phyloP scores from a whole-genome alignment of 2,113 vertebrate species.

The Pedetes capensis region DNA sequence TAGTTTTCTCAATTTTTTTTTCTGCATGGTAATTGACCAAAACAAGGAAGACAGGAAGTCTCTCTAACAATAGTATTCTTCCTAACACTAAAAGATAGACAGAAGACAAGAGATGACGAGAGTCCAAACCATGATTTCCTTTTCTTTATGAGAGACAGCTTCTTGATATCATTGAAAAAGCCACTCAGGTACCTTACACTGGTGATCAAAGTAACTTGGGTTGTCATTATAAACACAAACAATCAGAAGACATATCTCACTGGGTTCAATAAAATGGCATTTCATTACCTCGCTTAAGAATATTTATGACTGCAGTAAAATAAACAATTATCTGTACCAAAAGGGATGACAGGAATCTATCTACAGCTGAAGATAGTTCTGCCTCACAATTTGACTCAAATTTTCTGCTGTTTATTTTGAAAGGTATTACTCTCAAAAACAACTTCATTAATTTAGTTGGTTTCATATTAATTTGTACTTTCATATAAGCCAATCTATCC shows the following conservation, averaged over 20 bases:
- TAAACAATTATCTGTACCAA: conserved; percentile 27
- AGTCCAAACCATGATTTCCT: background rate
- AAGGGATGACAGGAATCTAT: background rate
- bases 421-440: background rate
- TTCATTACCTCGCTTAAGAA: conserved; percentile 14
- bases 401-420: background rate
- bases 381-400: background rate
- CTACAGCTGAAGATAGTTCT: background rate
- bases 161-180: background rate
- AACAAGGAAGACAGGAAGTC: background rate
- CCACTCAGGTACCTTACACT: background rate
- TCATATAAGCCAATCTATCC: background rate
- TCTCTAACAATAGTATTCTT: background rate
- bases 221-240: conserved; percentile 6
- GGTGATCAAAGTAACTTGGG: background rate
- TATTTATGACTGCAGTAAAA: conserved; percentile 47
- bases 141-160: background rate
- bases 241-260: background rate
- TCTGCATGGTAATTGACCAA: conserved; percentile 1
- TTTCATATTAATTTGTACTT: background rate
- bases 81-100: background rate
- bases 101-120: background rate
- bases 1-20: background rate
- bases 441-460: background rate
- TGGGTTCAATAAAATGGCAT: background rate